Base-by-base conservation (phyloP, 1,140 invertebrate genomes). In the Eupristina koningsbergeri region DNA sequence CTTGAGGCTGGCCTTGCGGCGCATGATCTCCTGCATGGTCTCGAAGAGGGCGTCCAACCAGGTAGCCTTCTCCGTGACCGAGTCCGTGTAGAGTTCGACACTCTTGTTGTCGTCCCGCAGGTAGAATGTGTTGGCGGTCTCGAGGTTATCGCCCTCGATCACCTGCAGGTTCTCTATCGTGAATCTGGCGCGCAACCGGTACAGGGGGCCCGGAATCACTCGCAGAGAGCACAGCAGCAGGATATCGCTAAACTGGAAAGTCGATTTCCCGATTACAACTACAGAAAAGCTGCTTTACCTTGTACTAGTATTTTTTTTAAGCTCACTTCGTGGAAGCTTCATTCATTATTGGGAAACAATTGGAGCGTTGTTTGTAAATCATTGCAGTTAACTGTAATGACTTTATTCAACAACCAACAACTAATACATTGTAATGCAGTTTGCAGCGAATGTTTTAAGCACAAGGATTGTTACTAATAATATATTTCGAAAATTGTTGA, bases 211-310 rank as follows among this genome's bases (percentile, higher is more conserved):
- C 91, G 86, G 95, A 94, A 92, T 96, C 87, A 93, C 88, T 89
- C 92, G 90, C 86, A 92, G 88, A n/a, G 92, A 93, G 87, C 92
- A 93, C 53, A 93, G 94, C 81, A 96, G 89, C 53, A 96, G 91
- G 83, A 95, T 94, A 91, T 96, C 96, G 89, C 94, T 96, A 88
- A 96, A 94, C 95, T 96, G 90, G 31, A 93, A 92, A 84, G 9
- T 17, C 11, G 15, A 53, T 53, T 53, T n/a, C n/a, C n/a, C n/a
- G n/a, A n/a, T n/a, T n/a, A n/a, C n/a, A n/a, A n/a, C n/a, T n/a
- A n/a, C 11, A 11, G 41, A 11, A 45, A 45, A 45, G 41, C 11
- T 45, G 11, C 5, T 45, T 11, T 11, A 11, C 11, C 11, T 11
- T 45, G 41, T 45, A 7, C n/a, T n/a, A n/a, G n/a, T 45, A 45